These are phyloP conservation scores for Melinopterus prodromus DNA, from an alignment of 2,888 invertebrate genomes.

Conservation along the genomic window DNA sequence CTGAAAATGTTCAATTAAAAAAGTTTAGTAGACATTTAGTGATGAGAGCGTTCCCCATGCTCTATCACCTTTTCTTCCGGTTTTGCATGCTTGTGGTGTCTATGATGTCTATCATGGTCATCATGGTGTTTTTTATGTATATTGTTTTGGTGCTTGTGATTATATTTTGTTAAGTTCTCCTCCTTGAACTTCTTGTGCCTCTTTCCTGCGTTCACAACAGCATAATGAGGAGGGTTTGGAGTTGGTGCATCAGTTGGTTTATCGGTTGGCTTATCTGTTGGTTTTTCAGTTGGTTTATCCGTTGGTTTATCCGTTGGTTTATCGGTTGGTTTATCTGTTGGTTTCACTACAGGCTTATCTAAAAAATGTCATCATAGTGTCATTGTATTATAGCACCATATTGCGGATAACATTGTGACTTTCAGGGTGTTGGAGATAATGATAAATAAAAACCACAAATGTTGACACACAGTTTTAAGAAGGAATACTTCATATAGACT, in stretches of 20 bases:
- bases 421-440: no score
- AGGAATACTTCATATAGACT: no score
- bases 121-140: not conserved
- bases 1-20: no score
- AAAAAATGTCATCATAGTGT: not conserved
- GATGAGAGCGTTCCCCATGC: not conserved
- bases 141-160: not conserved
- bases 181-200: not conserved
- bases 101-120: not conserved
- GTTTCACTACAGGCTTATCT: not conserved
- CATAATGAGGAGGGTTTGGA: not conserved
- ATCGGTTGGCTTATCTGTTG: not conserved
- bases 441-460: no score
- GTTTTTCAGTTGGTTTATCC: not conserved
- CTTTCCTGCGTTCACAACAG: not conserved
- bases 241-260: not conserved
- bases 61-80: not conserved
- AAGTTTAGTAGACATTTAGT: not conserved
- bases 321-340: not conserved
- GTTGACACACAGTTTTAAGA: no score
- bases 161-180: not conserved
- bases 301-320: not conserved
- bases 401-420: no score
- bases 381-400: no score
- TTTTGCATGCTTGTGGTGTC: not conserved